Conservation (phyloP, 2,888 invertebrate genomes). For the Charanyca ferruginea region DNA sequence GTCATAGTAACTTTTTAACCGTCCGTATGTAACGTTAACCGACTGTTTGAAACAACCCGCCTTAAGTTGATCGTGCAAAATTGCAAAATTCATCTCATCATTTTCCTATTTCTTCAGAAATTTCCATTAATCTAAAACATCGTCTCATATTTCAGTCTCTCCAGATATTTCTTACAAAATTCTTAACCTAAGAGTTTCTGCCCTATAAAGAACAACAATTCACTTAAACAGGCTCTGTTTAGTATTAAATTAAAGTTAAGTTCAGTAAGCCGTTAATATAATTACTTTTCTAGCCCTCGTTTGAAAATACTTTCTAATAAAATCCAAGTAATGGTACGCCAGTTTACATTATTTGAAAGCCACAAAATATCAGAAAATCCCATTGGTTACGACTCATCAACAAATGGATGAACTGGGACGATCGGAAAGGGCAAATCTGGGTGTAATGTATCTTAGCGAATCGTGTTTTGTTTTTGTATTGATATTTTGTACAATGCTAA, state of each 20-base stretch:
- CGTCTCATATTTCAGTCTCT: too few relatives aligned
- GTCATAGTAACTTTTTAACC: too few relatives aligned
- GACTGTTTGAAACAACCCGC: too few relatives aligned
- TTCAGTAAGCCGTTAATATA: conserved; percentile 38
- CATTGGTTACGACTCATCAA: conserved; percentile 62
- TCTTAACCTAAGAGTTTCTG: conserved; percentile 15
- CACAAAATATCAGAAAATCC: conserved; percentile 58
- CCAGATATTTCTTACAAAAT: not conserved
- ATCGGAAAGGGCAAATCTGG: conserved; percentile 30
- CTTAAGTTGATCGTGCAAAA: too few relatives aligned
- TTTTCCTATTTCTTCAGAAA: too few relatives aligned
- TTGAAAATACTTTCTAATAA: conserved; percentile 44
- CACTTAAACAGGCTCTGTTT: conserved; percentile 20
- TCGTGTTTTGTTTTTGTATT: not conserved
- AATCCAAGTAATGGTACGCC: conserved; percentile 4
- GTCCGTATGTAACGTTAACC: too few relatives aligned
- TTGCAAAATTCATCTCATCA: too few relatives aligned
- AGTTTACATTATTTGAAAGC: conserved; percentile 48
- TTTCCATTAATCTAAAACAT: too few relatives aligned
- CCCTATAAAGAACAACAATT: conserved; percentile 8
- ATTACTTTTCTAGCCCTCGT: conserved; percentile 40
- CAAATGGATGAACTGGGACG: conserved; percentile 60
- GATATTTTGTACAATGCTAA: not conserved
- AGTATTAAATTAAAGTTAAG: conserved; percentile 37
- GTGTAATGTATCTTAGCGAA: not conserved